A percentile compares a stretch with the other conserved stretches of the same genome.
Evolutionary conservation across 1,140 invertebrate species (phyloP).

Genomic region (Andrena cerasifolii): DNA sequence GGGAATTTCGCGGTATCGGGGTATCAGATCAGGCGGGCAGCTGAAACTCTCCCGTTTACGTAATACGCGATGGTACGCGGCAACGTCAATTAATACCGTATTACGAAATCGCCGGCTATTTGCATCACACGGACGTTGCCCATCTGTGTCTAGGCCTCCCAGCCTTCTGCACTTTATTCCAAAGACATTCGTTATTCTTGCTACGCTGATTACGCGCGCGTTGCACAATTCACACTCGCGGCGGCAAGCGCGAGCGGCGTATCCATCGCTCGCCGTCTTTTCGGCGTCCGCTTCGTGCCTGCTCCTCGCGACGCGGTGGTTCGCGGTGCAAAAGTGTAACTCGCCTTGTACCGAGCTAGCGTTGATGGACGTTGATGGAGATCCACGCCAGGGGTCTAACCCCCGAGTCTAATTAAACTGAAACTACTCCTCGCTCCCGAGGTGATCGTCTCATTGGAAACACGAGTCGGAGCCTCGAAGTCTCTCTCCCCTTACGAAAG

Average conservation of each 20-base stretch:
- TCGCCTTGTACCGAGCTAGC: neutral
- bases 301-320: too few species aligned
- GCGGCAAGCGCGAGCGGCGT: too few species aligned
- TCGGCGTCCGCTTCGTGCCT: too few species aligned
- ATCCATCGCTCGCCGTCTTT: neutral
- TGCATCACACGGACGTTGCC: constrained; percentile 70
- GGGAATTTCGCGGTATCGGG: constrained; percentile 26
- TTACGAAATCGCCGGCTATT: constrained; percentile 73
- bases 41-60: constrained; percentile 38
- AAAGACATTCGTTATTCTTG: constrained; percentile 49
- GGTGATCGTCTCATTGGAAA: too few species aligned
- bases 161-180: constrained; percentile 51
- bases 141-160: constrained; percentile 73
- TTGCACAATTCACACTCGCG: constrained; percentile 45
- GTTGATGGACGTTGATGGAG: too few species aligned
- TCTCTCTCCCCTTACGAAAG: too few species aligned
- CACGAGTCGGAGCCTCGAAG: too few species aligned
- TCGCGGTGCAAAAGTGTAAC: too few species aligned
- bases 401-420: too few species aligned
- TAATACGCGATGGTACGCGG: constrained; percentile 52
- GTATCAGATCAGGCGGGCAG: constrained; percentile 40
- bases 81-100: constrained; percentile 68
- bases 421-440: too few species aligned
- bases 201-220: constrained; percentile 31
- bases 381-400: too few species aligned